A percentile compares a stretch with the other conserved stretches of the same genome.
These are phyloP conservation scores for Archilochus colubris DNA, from an alignment of 2,113 vertebrate genomes.

Conservation along the genomic window DNA sequence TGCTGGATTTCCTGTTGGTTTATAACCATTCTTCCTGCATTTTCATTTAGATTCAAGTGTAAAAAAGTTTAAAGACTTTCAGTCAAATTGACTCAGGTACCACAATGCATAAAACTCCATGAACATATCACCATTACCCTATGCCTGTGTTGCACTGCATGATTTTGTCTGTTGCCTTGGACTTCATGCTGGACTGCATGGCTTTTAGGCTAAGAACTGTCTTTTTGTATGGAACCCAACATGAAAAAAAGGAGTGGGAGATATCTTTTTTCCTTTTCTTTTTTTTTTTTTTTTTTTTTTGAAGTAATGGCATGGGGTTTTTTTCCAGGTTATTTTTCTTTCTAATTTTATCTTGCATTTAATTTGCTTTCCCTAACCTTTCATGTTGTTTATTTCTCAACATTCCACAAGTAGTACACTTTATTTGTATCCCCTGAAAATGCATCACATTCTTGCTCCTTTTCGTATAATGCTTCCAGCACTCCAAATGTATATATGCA, in stretches of 20 bases:
- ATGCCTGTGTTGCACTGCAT: not conserved
- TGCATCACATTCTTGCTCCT: not conserved
- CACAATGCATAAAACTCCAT: not conserved
- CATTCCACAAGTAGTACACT: not conserved
- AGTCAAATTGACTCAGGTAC: no score
- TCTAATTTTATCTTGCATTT: not conserved
- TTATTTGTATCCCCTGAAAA: not conserved
- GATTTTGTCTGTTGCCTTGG: not conserved
- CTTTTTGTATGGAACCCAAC: not conserved
- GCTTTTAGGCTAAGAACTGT: not conserved
- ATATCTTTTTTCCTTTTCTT: not conserved
- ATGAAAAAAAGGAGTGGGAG: fast-evolving
- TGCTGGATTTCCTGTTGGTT: not conserved
- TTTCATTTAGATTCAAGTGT: not conserved
- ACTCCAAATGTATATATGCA: not conserved
- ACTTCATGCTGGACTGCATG: fast-evolving
- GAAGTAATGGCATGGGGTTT: not conserved
- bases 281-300: not conserved
- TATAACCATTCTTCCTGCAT: not conserved
- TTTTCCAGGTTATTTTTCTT: not conserved
- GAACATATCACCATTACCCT: fast-evolving
- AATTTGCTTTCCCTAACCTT: not conserved
- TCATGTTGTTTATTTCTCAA: not conserved
- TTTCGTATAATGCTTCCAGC: not conserved
- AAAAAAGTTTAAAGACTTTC: not conserved